These are phyloP conservation scores for Drosophila pegasa DNA, from an alignment of 2,888 invertebrate genomes.

Conservation along the genomic window DNA sequence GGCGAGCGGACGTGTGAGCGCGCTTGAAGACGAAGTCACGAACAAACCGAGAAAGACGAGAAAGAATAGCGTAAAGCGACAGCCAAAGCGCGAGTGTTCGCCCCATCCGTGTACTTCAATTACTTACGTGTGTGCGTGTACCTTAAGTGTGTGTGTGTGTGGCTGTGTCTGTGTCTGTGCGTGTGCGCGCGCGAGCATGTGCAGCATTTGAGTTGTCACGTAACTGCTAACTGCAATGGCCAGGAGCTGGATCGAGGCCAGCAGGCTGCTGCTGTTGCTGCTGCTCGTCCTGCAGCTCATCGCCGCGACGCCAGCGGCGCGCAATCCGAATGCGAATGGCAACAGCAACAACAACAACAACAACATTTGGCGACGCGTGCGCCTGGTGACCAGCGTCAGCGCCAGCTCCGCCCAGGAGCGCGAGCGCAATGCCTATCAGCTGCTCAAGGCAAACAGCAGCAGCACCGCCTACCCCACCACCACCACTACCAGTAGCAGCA, in stretches of 20 bases:
- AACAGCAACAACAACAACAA: conserved; percentile 41
- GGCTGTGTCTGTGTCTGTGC: conserved; percentile 16
- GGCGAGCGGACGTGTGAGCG: conserved; percentile 74
- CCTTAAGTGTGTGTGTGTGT: conserved; percentile 17
- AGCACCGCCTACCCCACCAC: conserved; percentile 24
- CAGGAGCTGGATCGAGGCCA: conserved; percentile 57
- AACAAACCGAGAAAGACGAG: conserved; percentile 38
- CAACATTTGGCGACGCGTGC: conserved; percentile 72
- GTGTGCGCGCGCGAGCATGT: conserved; percentile 59
- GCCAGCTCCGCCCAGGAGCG: conserved; percentile 58
- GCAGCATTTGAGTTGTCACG: conserved; percentile 57
- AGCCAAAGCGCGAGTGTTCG: conserved; percentile 41
- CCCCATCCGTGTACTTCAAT: background rate
- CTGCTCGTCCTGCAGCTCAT: conserved; percentile 68
- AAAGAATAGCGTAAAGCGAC: conserved; percentile 34
- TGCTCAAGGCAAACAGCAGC: conserved; percentile 55
- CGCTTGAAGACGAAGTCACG: conserved; percentile 45
- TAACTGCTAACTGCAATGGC: conserved; percentile 63
- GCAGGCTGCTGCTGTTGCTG: conserved; percentile 62
- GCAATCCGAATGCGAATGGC: conserved; percentile 56
- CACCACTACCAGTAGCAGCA: conserved; percentile 2
- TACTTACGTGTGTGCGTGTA: conserved; percentile 9
- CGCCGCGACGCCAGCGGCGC: conserved; percentile 62
- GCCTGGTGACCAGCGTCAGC: conserved; percentile 66
- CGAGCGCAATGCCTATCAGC: conserved; percentile 71